Evolutionary conservation across 2,797 vertebrate genomes (phyloP).

Genomic region (Pipistrellus pygmaeus): DNA sequence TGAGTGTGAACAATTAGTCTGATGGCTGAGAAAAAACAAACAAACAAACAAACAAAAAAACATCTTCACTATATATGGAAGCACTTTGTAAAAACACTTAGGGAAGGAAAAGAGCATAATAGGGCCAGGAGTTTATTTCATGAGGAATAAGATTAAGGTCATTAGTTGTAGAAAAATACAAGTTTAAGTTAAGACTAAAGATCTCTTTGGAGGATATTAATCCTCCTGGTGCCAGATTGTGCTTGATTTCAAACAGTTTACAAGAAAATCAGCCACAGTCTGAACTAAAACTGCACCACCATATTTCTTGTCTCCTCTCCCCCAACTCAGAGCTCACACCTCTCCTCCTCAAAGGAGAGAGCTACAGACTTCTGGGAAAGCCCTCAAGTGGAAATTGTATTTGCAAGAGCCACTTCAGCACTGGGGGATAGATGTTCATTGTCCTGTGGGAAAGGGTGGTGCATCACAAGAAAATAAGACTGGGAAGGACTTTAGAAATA

Average conservation of each 20-base stretch:
- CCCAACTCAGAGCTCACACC: background rate
- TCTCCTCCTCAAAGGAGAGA: background rate
- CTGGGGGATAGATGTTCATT: background rate
- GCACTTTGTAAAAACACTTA: background rate
- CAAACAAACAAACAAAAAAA: background rate
- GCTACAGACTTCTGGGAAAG: background rate
- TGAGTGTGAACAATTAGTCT: background rate
- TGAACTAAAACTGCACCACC: background rate
- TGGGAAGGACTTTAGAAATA: background rate
- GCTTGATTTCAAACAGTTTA: slow-evolving; percentile 15
- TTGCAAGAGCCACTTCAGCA: background rate
- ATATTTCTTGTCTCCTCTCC: background rate
- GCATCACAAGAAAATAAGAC: background rate
- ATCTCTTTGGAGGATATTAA: background rate
- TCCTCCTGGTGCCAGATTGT: background rate
- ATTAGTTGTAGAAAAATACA: background rate
- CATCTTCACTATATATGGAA: background rate
- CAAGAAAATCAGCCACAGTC: background rate
- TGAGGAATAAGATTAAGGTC: background rate
- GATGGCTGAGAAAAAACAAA: background rate
- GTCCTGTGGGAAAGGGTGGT: background rate
- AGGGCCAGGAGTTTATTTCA: background rate
- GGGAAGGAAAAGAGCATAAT: background rate
- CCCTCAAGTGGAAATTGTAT: background rate
- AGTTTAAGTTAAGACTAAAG: slow-evolving; percentile 25